Base-by-base conservation (phyloP, 2,797 vertebrate species). In the Cyprinella venusta region DNA sequence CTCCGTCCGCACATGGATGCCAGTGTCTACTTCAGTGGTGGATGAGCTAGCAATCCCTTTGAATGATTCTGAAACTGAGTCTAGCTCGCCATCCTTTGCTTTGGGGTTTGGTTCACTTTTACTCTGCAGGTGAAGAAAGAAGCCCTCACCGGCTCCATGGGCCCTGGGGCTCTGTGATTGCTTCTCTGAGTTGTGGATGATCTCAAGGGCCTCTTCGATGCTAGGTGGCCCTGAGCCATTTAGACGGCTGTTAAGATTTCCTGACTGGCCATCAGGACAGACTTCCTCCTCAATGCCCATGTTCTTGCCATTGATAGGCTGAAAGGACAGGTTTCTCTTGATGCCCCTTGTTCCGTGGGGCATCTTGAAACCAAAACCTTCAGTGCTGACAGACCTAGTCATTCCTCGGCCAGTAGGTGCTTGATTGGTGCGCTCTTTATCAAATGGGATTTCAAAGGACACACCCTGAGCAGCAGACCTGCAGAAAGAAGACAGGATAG, bases 381-480 rank as follows among this genome's bases (percentile, higher is more conserved):
- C 98, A 5, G 97, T 99, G 90, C 98, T 99, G 79, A 97, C 81
- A 40, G 97, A 99, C 88, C 97, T 93, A 24, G 95, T 96, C 90
- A 99, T 97, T 81, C 96, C 96, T 45, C 87, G 90, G 56, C 89
- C 93, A 85, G 87, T 1, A 64, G 90, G 26, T 1, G 88, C 90
- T 64, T 92, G 91, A 64, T 83, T 83, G 85, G 87, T 92, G 88
- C 94, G 93, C 56, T 97, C 96, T 91, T 98, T 96, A 91, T 97
- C 96, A 88, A 99, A 97, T 88, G 98, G 96, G 88, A 99, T 98
- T 90, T 99, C 97, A 93, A 99, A 99, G 0, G 98, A 99, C 85
- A 99, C 97, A 77, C 97, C 97, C 68, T 99, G 98, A 59, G 96
- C 90, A 5, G 97, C 97, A 38, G 98, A 97, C 89, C 98, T 99